These are phyloP conservation scores for Solea solea DNA, from an alignment of 2,113 vertebrate species.

Conservation along the genomic window DNA sequence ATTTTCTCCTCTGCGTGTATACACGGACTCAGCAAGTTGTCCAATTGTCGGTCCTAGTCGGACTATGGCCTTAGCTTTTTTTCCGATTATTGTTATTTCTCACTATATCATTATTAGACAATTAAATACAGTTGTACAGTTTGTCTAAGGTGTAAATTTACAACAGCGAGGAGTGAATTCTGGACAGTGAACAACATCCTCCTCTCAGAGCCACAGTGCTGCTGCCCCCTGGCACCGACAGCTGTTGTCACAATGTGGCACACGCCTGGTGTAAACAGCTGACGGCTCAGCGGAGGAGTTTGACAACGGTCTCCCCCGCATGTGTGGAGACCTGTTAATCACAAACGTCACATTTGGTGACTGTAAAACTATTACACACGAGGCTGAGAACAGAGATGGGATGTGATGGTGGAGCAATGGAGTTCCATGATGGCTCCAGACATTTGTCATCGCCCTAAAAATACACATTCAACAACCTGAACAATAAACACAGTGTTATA, in stretches of 20 bases:
- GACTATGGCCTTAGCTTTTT: too few species aligned
- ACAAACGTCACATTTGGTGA: conserved; percentile 25
- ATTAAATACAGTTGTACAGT: background rate
- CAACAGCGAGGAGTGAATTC: background rate
- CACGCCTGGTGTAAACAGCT: conserved; percentile 55
- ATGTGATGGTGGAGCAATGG: background rate
- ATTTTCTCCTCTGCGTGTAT: too few species aligned
- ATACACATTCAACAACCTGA: too few species aligned
- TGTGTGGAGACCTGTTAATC: conserved; percentile 47
- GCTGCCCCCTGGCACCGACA: conserved; percentile 17
- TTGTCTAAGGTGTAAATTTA: background rate
- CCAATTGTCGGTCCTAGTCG: too few species aligned
- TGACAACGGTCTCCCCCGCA: conserved; percentile 12
- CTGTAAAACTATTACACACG: conserved; percentile 1
- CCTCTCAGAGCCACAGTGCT: background rate
- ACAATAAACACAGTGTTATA: background rate
- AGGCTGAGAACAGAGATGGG: background rate
- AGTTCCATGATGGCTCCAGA: background rate
- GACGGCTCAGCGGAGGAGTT: conserved; percentile 14
- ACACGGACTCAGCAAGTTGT: too few species aligned
- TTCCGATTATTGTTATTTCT: too few species aligned
- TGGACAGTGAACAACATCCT: conserved; percentile 24
- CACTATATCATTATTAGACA: too few species aligned
- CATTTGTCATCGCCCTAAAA: background rate
- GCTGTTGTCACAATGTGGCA: conserved; percentile 24